These are phyloP conservation scores for Rostrhamus sociabilis DNA, from an alignment of 2,797 vertebrate genomes.

Conservation along the genomic window DNA sequence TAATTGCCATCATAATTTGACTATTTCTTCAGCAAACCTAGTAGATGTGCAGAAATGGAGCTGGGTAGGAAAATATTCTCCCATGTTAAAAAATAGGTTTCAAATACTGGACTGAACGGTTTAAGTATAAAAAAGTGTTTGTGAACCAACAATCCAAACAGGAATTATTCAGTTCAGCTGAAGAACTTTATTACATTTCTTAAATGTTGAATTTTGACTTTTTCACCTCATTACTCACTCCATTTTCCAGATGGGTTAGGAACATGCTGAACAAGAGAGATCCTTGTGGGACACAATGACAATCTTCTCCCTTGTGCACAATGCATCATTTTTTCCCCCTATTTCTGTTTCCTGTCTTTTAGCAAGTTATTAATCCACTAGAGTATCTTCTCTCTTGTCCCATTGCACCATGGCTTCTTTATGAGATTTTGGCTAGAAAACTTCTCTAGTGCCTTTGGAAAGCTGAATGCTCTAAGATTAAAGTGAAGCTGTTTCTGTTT, in stretches of 20 bases:
- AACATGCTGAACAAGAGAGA: not conserved
- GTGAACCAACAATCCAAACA: not conserved
- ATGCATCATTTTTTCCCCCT: rapidly evolving
- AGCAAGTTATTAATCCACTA: not conserved
- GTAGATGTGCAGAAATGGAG: not conserved
- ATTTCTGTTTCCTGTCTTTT: not conserved
- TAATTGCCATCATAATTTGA: not conserved
- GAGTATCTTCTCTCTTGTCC: not conserved
- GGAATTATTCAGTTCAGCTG: not conserved
- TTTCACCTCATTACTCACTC: not conserved
- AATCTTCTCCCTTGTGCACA: not conserved
- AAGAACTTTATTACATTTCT: not conserved
- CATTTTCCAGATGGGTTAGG: not conserved
- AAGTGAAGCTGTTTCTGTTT: not conserved
- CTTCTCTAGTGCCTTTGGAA: not conserved
- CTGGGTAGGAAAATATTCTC: not conserved
- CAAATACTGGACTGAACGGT: not conserved
- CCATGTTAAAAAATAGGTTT: not conserved
- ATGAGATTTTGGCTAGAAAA: not conserved
- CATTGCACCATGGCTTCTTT: not conserved
- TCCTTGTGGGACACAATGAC: not conserved
- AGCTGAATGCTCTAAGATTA: not conserved
- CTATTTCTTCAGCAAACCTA: not conserved
- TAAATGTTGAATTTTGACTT: not conserved
- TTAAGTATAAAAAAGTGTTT: not conserved